Percentiles rank a stretch among this genome's conserved stretches.
These are phyloP conservation scores for Criorhina ranunculi DNA, from an alignment of 2,888 invertebrate species.

Conservation along the genomic window DNA sequence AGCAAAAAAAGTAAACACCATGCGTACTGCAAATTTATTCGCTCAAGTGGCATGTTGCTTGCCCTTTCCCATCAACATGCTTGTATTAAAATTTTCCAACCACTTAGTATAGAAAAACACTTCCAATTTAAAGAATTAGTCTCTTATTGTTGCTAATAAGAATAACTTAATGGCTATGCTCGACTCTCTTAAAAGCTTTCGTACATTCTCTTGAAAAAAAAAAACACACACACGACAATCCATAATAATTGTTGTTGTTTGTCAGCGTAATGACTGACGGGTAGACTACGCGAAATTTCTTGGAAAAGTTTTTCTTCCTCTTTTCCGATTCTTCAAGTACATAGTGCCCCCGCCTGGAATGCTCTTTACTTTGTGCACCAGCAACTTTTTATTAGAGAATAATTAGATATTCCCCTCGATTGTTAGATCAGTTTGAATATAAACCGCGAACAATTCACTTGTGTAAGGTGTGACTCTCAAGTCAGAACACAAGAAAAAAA, in stretches of 20 bases:
- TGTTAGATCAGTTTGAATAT: constrained; percentile 79
- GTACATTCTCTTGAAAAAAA: not conserved
- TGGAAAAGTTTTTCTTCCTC: not conserved
- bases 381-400: constrained; percentile 65
- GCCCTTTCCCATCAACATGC: not conserved
- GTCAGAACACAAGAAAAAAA: constrained; percentile 2
- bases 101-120: constrained; percentile 1
- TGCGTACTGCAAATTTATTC: constrained; percentile 15
- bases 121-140: not conserved
- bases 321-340: not conserved
- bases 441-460: constrained; percentile 77
- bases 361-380: constrained; percentile 6
- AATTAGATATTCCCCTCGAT: constrained; percentile 59
- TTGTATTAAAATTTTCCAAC: constrained; percentile 12
- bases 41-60: not conserved
- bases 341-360: not conserved
- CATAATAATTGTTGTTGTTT: not conserved
- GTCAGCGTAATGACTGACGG: not conserved
- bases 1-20: not conserved
- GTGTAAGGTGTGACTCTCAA: constrained; percentile 8
- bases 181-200: constrained; percentile 30
- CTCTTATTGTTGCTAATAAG: too few relatives aligned
- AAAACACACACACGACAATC: not conserved
- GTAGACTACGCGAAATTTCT: not conserved
- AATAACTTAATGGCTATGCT: not conserved